Percentiles rank a stretch among this genome's conserved stretches.
Evolutionary conservation across 2,888 invertebrate species (phyloP).

Genomic region (Petrolisthes cinctipes): DNA sequence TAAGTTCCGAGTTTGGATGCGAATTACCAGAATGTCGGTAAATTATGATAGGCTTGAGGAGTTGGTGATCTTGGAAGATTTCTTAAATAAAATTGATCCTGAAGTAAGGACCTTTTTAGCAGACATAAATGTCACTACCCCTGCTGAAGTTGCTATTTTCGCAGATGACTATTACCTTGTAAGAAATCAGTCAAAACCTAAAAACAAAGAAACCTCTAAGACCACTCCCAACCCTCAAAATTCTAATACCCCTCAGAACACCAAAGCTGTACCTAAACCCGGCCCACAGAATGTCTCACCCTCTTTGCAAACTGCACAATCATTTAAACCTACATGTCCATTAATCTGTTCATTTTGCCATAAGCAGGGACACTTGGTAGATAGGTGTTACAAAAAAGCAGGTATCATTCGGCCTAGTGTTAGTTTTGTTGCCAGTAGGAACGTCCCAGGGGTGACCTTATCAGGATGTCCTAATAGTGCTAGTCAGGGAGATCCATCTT

Average conservation of each 20-base stretch:
- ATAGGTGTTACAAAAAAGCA: not conserved
- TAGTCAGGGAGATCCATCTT: no score
- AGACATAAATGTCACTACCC: no score
- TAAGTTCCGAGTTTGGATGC: not conserved
- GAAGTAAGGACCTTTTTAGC: no score
- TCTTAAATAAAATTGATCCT: no score
- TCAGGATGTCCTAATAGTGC: not conserved
- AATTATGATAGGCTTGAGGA: not conserved
- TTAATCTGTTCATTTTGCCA: not conserved
- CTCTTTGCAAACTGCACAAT: no score
- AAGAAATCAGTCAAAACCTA: no score
- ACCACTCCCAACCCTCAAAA: not conserved
- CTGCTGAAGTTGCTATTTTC: not conserved
- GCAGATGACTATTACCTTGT: not conserved
- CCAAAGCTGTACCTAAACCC: no score
- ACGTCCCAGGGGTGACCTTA: not conserved
- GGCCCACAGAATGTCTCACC: no score
- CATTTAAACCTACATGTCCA: no score
- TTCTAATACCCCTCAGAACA: no score
- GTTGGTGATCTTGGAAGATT: not conserved
- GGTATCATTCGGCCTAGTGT: not conserved
- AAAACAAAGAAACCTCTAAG: no score
- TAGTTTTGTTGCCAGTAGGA: no score
- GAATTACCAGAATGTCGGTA: not conserved
- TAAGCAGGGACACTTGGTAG: not conserved